phyloP scores from a whole-genome alignment of 2,888 invertebrate species.

The Bombylius major region DNA sequence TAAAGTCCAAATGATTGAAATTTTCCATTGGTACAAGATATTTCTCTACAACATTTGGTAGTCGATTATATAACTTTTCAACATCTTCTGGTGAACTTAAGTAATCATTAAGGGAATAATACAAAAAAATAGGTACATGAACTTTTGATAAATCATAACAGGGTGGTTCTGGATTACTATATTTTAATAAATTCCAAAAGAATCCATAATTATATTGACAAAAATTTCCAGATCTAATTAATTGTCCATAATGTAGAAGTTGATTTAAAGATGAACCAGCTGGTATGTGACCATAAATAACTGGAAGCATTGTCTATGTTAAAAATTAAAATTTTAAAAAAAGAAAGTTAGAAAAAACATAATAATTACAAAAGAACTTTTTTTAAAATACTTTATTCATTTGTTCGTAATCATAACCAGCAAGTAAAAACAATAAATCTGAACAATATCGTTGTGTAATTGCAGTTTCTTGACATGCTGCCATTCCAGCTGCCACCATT shows the following conservation, averaged over 20 bases:
- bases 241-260: slow-evolving; percentile 36
- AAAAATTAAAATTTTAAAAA: slow-evolving; percentile 2
- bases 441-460: slow-evolving; percentile 43
- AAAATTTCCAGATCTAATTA: slow-evolving; percentile 35
- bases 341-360: neutral
- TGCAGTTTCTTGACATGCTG: slow-evolving; percentile 39
- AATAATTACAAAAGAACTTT: neutral
- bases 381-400: slow-evolving; percentile 20
- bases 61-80: slow-evolving; percentile 36
- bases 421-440: slow-evolving; percentile 42
- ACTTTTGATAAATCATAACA: slow-evolving; percentile 41
- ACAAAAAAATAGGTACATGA: slow-evolving; percentile 43
- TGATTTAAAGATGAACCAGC: slow-evolving; percentile 37
- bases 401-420: slow-evolving; percentile 32
- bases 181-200: slow-evolving; percentile 38
- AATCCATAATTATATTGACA: slow-evolving; percentile 37
- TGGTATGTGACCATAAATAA: slow-evolving; percentile 36
- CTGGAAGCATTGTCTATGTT: slow-evolving; percentile 35
- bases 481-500: slow-evolving; percentile 27
- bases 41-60: slow-evolving; percentile 43
- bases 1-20: slow-evolving; percentile 46
- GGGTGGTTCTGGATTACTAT: slow-evolving; percentile 41
- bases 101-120: slow-evolving; percentile 50
- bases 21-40: slow-evolving; percentile 42
- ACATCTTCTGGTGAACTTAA: slow-evolving; percentile 47